Conservation (phyloP, 2,797 vertebrate species). For the Allobates femoralis region DNA sequence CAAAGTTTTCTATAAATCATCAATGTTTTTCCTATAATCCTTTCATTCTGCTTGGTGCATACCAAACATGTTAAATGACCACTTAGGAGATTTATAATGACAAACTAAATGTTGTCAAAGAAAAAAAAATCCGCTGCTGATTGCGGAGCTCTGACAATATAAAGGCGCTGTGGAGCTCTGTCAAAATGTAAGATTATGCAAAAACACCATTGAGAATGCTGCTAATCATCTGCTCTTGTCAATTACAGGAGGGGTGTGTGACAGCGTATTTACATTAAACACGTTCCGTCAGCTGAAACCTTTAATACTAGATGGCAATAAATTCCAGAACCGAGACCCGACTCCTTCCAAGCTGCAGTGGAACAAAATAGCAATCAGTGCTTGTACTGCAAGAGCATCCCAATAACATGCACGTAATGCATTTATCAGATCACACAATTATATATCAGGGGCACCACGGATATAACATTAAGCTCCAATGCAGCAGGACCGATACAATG, state of each 20-base stretch:
- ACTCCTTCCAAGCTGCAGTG: background rate
- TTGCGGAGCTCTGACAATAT: slow-evolving; percentile 77
- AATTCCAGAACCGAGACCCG: slow-evolving; percentile 71
- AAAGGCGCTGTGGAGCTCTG: slow-evolving; percentile 77
- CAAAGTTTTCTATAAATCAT: slow-evolving; percentile 62
- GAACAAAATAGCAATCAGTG: slow-evolving; percentile 8
- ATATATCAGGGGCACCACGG: background rate
- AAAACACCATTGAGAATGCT: slow-evolving; percentile 84
- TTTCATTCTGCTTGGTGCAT: slow-evolving; percentile 66
- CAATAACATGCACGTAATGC: background rate
- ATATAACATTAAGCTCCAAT: background rate
- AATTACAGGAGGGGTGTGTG: slow-evolving; percentile 91
- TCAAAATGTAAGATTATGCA: slow-evolving; percentile 88
- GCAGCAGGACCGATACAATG: background rate
- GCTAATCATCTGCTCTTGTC: slow-evolving; percentile 94
- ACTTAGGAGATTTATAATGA: slow-evolving; percentile 79
- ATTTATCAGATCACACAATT: background rate
- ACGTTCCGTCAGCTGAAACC: slow-evolving; percentile 78
- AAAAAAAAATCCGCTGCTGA: slow-evolving; percentile 72
- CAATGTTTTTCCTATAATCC: slow-evolving; percentile 34
- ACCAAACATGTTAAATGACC: slow-evolving; percentile 77
- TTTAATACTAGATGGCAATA: slow-evolving; percentile 76
- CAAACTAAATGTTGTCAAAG: slow-evolving; percentile 77
- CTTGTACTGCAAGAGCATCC: background rate
- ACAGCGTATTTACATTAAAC: slow-evolving; percentile 92